phyloP scores from a whole-genome alignment of 2,113 vertebrate genomes.

The Cricetomys ansorgei region DNA sequence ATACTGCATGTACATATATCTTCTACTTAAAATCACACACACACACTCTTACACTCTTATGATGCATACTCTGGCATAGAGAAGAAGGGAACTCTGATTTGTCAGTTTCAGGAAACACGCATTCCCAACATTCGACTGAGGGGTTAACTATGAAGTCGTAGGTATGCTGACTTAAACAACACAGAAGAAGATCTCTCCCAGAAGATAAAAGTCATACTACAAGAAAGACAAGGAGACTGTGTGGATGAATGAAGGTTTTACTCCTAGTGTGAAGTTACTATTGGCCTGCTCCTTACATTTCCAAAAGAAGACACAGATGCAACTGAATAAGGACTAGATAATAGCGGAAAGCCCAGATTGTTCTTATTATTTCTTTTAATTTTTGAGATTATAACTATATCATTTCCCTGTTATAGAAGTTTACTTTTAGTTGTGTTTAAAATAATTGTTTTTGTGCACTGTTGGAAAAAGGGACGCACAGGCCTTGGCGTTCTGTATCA shows the following conservation, averaged over 20 bases:
- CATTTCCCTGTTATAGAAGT: not conserved
- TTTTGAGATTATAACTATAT: not conserved
- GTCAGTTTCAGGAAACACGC: not conserved
- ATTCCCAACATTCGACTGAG: rapidly evolving
- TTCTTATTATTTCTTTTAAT: not conserved
- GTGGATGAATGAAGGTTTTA: not conserved
- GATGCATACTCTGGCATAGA: not conserved
- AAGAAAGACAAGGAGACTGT: not conserved
- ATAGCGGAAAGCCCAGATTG: not conserved
- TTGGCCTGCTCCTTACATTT: not conserved
- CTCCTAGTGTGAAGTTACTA: not conserved
- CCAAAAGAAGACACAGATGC: not conserved
- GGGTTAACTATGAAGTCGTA: rapidly evolving
- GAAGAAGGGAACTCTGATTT: not conserved
- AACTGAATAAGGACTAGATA: not conserved
- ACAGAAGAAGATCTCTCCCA: not conserved
- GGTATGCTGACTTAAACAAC: not conserved
- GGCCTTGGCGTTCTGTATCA: too few relatives aligned
- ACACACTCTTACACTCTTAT: not conserved
- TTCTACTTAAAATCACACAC: too few relatives aligned
- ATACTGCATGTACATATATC: not conserved
- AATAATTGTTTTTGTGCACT: too few relatives aligned
- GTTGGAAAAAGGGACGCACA: too few relatives aligned
- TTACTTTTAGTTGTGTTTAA: too few relatives aligned
- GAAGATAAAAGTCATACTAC: not conserved